A percentile compares a stretch with the other conserved stretches of the same genome.
These are phyloP conservation scores for Coronaproctus castanopsis DNA, from an alignment of 2,888 invertebrate genomes.

Conservation along the genomic window DNA sequence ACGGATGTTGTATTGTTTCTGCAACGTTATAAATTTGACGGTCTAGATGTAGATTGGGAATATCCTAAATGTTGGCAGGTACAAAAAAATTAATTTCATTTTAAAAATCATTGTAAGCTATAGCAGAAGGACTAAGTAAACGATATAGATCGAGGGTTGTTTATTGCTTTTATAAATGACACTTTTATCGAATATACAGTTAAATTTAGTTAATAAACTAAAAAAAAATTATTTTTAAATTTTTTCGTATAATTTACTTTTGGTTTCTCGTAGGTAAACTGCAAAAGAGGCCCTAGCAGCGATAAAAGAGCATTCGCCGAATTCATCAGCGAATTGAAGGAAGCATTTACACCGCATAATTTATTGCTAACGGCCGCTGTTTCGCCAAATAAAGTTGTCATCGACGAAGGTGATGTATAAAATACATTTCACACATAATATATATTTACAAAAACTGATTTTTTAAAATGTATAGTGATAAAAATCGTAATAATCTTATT, in stretches of 20 bases:
- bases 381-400: slow-evolving; percentile 61
- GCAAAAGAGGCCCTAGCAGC: slow-evolving; percentile 56
- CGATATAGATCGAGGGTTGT: no score
- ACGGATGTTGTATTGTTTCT: slow-evolving; percentile 55
- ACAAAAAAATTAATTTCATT: background rate
- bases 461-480: no score
- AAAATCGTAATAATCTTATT: no score
- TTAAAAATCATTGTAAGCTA: no score
- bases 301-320: slow-evolving; percentile 60
- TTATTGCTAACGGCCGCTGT: slow-evolving; percentile 62
- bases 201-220: no score
- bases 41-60: slow-evolving; percentile 84
- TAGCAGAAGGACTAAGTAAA: no score
- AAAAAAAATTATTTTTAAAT: no score
- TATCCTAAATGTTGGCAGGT: slow-evolving; percentile 81
- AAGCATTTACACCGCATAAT: slow-evolving; percentile 47
- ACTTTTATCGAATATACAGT: no score
- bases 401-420: slow-evolving; percentile 42
- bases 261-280: slow-evolving; percentile 50
- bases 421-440: no score
- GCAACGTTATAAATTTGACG: slow-evolving; percentile 62
- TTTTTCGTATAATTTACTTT: no score
- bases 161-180: no score
- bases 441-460: no score
- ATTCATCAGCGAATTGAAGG: slow-evolving; percentile 51